phyloP scores from a whole-genome alignment of 2,113 vertebrate species.

The Sardina pilchardus region DNA sequence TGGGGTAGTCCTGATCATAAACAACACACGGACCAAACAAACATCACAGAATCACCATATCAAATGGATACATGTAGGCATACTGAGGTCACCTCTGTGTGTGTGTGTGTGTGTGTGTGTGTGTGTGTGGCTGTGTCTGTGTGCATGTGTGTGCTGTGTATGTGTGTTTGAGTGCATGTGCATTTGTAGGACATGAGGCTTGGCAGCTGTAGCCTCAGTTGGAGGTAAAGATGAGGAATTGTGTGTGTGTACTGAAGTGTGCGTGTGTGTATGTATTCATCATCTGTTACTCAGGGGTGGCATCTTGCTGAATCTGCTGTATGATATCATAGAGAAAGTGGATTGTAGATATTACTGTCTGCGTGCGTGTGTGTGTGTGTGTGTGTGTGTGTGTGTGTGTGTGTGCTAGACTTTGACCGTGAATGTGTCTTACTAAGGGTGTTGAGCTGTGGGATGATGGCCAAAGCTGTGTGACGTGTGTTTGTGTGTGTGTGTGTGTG shows the following conservation, averaged over 20 bases:
- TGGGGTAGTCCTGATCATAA: too few relatives aligned
- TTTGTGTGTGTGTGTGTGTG: too few relatives aligned
- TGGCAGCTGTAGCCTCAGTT: background rate
- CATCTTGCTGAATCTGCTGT: background rate
- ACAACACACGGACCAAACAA: too few relatives aligned
- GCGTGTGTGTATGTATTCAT: conserved; percentile 16
- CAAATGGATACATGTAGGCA: too few relatives aligned
- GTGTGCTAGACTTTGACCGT: background rate
- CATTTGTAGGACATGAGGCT: conserved; percentile 3
- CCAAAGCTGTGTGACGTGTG: background rate
- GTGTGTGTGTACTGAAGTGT: conserved; percentile 8
- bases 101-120: conserved; percentile 12
- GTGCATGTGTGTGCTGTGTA: background rate
- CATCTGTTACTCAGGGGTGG: conserved; percentile 5
- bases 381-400: conserved; percentile 9
- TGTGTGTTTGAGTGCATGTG: conserved; percentile 10
- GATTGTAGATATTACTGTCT: background rate
- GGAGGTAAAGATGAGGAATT: background rate
- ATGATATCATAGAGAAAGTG: too few relatives aligned
- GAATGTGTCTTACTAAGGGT: conserved; percentile 64
- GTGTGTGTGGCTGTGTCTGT: conserved; percentile 12
- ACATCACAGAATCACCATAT: too few relatives aligned
- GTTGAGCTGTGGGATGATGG: background rate
- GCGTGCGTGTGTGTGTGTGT: background rate
- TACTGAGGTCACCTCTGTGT: background rate